Evolutionary conservation across 2,113 vertebrate species (phyloP), one percentile per base, ranked within the genome.

Genomic region (Bubo scandiacus): DNA sequence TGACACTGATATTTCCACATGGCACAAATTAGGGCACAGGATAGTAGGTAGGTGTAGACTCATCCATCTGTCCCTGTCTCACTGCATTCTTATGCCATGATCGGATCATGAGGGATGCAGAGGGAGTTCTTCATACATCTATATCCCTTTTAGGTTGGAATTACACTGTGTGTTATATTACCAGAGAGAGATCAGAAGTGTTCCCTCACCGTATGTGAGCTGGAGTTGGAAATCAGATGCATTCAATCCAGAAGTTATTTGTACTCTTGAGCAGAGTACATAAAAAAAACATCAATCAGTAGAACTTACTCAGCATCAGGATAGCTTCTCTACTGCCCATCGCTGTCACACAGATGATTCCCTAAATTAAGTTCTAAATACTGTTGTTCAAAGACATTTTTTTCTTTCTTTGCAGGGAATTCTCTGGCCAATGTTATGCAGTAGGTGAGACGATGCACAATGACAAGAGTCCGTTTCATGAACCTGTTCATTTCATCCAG

Each of bases 31-130:
- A 38, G 4, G 12, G 18, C 7, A 23, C 12, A 81, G 15, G 15
- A 40, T 10, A 15, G 7, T 4, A 49, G 21, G 12, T 2, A 45
- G 10, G 0, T 32, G 7, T 49, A 36, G 13, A 61, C 2, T 11
- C 18, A 47, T 42, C 12, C 42, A 10, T 54, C 23, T 29, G 26
- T 43, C n/a, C 30, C 18, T 45, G 16, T 42, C 29, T 55, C 42
- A 13, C 6, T 42, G 18, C 8, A 36, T 74, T 52, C n/a, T 45
- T n/a, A 10, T 5, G 12, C 36, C 2, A 6, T 15, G 20, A 32
- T 6, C 0, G 0, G 14, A 47, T 71, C 40, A 29, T 2, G 10
- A 66, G 5, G 7, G 34, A 78, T 52, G 32, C 11, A 59, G 25
- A 55, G 9, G 8, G 12, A 59, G 2, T 19, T 70, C 12, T 61